Conservation (phyloP, 1,140 invertebrate species). For the Choristoneura fumiferana region DNA sequence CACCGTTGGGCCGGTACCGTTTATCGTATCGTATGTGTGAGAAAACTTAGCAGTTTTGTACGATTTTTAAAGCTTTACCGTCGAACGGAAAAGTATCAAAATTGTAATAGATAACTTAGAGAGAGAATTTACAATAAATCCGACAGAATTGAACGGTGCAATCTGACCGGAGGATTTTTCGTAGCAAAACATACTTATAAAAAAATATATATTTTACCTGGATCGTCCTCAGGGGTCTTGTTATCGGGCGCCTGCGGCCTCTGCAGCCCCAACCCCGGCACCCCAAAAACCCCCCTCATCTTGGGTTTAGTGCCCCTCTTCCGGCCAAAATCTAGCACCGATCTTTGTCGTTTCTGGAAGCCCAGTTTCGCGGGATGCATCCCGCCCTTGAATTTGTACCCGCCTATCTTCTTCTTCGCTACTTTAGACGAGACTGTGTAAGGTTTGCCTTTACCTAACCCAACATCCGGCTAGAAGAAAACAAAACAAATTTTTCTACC, state of each 20-base stretch:
- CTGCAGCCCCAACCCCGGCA: conserved; percentile 87
- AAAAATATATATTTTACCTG: conserved; percentile 47
- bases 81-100: too few relatives aligned
- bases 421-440: conserved; percentile 85
- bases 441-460: conserved; percentile 89
- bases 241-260: conserved; percentile 78
- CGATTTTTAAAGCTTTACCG: too few relatives aligned
- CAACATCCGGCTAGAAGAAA: conserved; percentile 75
- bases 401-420: conserved; percentile 86
- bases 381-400: conserved; percentile 80
- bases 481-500: too few relatives aligned
- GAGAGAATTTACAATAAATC: too few relatives aligned
- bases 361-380: conserved; percentile 83
- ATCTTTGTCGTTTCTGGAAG: conserved; percentile 84
- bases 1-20: too few relatives aligned
- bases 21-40: too few relatives aligned
- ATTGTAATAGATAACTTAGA: too few relatives aligned
- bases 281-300: conserved; percentile 90
- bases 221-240: conserved; percentile 79
- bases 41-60: too few relatives aligned
- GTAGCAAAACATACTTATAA: not conserved
- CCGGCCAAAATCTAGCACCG: conserved; percentile 85
- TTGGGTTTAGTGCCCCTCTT: conserved; percentile 91
- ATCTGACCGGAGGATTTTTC: too few relatives aligned
- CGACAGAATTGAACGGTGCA: too few relatives aligned